phyloP scores from a whole-genome alignment of 1,140 invertebrate species.

The Drosophila leontia region DNA sequence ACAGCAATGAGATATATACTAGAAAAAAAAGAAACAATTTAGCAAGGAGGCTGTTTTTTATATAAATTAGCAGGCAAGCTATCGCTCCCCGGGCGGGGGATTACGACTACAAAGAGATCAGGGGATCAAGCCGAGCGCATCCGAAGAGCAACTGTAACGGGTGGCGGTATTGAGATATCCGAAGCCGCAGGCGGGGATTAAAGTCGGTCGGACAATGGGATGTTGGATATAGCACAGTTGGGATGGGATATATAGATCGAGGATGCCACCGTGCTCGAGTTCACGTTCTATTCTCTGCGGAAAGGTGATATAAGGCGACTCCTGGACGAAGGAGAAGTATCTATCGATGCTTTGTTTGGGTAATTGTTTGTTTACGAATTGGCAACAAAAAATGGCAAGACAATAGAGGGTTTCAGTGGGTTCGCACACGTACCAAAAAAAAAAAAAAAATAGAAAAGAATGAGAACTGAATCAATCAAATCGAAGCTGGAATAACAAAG shows the following conservation, averaged over 20 bases:
- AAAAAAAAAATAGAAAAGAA: constrained; percentile 43
- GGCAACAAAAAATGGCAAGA: constrained; percentile 62
- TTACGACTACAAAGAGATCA: constrained; percentile 53
- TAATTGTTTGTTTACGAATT: constrained; percentile 82
- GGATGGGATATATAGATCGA: constrained; percentile 23
- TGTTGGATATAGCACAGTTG: constrained; percentile 4
- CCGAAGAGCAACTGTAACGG: constrained; percentile 65
- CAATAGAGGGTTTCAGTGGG: constrained; percentile 72
- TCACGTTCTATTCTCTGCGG: constrained; percentile 38
- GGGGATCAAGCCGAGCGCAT: constrained; percentile 64
- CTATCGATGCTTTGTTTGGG: constrained; percentile 65
- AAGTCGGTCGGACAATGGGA: constrained; percentile 53
- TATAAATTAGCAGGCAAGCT: constrained; percentile 62
- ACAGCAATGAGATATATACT: constrained; percentile 38
- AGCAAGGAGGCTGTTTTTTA: constrained; percentile 68
- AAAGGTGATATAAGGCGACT: constrained; percentile 67
- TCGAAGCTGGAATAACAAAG: constrained; percentile 77
- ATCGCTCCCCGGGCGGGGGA: constrained; percentile 16
- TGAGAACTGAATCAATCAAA: constrained; percentile 60
- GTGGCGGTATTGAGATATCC: constrained; percentile 71
- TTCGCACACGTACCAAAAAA: constrained; percentile 76
- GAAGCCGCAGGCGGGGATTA: constrained; percentile 75
- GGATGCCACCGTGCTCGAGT: constrained; percentile 75
- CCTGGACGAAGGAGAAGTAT: constrained; percentile 28
- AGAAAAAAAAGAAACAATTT: constrained; percentile 24